A percentile compares a stretch with the other conserved stretches of the same genome.
phyloP scores from a whole-genome alignment of 2,113 vertebrate genomes.

The Saccopteryx leptura region DNA sequence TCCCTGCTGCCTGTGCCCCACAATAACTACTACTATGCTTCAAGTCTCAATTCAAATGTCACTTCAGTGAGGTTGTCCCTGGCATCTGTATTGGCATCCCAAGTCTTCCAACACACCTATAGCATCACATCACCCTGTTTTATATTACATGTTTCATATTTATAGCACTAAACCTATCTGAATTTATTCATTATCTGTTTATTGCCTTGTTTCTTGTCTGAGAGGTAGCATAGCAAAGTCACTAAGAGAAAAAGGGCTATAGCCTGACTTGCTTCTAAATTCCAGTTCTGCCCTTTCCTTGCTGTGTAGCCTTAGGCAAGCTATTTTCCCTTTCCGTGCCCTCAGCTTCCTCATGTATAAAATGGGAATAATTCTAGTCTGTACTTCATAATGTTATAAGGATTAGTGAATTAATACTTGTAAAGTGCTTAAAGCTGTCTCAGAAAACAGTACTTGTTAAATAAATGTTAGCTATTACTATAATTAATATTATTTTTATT shows the following conservation, averaged over 20 bases:
- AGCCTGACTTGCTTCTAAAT: not conserved
- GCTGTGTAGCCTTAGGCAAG: not conserved
- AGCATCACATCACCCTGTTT: not conserved
- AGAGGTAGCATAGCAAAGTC: not conserved
- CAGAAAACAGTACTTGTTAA: slow-evolving; percentile 53
- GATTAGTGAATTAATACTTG: slow-evolving; percentile 18
- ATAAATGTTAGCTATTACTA: slow-evolving; percentile 37
- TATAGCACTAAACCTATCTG: not conserved
- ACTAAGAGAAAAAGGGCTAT: not conserved
- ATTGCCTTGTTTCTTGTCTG: not conserved
- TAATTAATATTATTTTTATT: slow-evolving; percentile 67
- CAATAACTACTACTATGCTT: not conserved
- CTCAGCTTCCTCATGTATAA: not conserved
- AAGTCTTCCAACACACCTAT: not conserved
- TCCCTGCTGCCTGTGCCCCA: not conserved
- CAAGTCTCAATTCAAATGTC: not conserved
- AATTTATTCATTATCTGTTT: not conserved
- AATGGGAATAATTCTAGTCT: slow-evolving; percentile 10
- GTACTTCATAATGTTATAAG: not conserved
- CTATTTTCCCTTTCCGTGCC: not conserved
- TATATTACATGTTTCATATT: not conserved
- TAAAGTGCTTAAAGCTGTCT: slow-evolving; percentile 62
- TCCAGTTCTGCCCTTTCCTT: not conserved
- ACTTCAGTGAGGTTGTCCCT: not conserved
- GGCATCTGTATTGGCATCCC: not conserved